Base-by-base conservation (phyloP, 2,888 invertebrate genomes). In the Clunio marinus region DNA sequence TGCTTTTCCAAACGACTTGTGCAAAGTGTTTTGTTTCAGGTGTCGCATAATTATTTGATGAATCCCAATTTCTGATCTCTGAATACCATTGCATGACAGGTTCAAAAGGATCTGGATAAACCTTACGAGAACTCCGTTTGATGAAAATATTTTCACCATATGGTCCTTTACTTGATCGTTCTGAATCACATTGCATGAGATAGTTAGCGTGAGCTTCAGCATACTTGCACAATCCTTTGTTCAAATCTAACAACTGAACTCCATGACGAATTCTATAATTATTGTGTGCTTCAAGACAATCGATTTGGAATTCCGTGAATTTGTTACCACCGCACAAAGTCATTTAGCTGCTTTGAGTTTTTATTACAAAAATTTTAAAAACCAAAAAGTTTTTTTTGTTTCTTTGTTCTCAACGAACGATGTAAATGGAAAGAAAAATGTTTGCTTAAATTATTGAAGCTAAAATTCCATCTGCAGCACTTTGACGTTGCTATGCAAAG, bases 21-120 rank as follows among this genome's bases (percentile, higher is more conserved):
- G 88, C 85, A 74, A 91, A 90, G 75, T 91, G 90, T 25, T 90
- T 90, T 73, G 87, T 84, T 70, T 83, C 83, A 59, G 86, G 77
- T 70, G 82, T 83, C 5, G 79, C 81, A 20, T 37, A 57, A 10
- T 2, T 41, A 24, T 22, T 0, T 87, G 87, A 72, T 87, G 87
- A 71, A 75, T 81, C 79, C 73, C 87, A 86, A 71, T 84, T 82
- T 71, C 83, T 82, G 25, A 87, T 86, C 77, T 89, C 88, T 66
- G 81, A 82, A 71, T 85, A 89, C 91, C 91, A 92, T 75, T 85
- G 85, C 35, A 88, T 86, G 0, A 90, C 90, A 0, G 90, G 86
- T 70, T 86, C 86, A 59, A 82, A 81, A 1, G 89, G 20, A 32
- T 66, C 66, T 0, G 55, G 51, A 20, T 27, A 45, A 15, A 66